These are phyloP conservation scores for Holacanthella duospinosa DNA, from an alignment of 2,888 invertebrate genomes.

Conservation along the genomic window DNA sequence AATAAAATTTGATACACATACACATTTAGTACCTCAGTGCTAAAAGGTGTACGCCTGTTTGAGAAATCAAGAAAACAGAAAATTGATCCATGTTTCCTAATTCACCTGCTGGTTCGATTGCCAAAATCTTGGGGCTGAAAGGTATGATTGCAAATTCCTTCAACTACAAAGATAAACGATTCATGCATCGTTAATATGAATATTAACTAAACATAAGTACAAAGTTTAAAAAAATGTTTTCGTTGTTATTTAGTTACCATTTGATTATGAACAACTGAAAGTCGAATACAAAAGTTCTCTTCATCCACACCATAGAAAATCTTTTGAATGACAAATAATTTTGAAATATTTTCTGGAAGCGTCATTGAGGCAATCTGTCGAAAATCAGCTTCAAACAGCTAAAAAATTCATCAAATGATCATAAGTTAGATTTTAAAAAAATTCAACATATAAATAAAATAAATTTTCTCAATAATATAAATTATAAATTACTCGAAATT, in stretches of 20 bases:
- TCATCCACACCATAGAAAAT: constrained; percentile 34
- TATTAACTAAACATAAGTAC: neutral
- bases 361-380: constrained; percentile 33
- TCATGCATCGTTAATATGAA: too few species aligned
- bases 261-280: constrained; percentile 27
- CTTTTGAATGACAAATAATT: constrained; percentile 30
- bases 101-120: constrained; percentile 26
- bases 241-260: too few species aligned
- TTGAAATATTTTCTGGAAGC: constrained; percentile 25
- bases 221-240: too few species aligned
- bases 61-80: constrained; percentile 31
- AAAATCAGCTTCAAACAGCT: constrained; percentile 36
- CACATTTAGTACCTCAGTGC: constrained; percentile 16
- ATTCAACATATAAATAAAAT: neutral
- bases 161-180: constrained; percentile 18
- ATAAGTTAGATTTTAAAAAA: neutral
- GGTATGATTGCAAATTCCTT: constrained; percentile 34
- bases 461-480: neutral
- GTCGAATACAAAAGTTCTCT: constrained; percentile 21
- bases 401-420: constrained; percentile 8
- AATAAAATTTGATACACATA: neutral
- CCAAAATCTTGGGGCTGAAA: constrained; percentile 22
- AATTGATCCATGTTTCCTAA: constrained; percentile 20
- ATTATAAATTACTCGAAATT: neutral
- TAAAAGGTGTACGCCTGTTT: constrained; percentile 30